Base-by-base conservation (phyloP, 2,113 vertebrate species). In the Lycaon pictus region DNA sequence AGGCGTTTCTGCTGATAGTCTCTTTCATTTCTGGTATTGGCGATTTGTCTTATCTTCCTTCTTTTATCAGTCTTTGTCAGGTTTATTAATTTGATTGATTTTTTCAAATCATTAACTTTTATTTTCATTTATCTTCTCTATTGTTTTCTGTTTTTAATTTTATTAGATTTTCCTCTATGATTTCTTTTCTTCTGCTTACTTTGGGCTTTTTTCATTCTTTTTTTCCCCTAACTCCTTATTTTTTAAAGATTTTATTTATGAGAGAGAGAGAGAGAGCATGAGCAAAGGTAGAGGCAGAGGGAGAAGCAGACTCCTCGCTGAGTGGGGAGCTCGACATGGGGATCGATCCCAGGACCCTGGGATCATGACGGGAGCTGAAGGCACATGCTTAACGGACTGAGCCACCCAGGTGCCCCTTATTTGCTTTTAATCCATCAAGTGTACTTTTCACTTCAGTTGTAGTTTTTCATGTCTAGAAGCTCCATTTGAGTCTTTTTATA, bases 121-220 rank as follows among this genome's bases (percentile, higher is more conserved):
- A 58, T 80, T 88, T 80, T 94, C n/a, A 71, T 87, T 71, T 87
- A 80, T 71, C 29, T 79, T 67, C 35, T 56, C 51, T 84, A 20
- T 74, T 62, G 43, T 83, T 86, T 77, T 85, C 22, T 58, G 27
- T 77, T 79, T 93, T 86, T 12, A 67, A n/a, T 79, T 67, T 93
- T 37, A 72, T 74, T 84, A 92, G 37, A 15, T 92, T 51, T 74
- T 76, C 43, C 74, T 83, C 35, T 56, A 86, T 76, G 43, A 48
- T 77, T 86, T 86, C 65, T 16, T 74, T 92, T 58, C n/a, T 87
- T 67, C 20, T 43, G n/a, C 27, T 87, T 93, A 20, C 48, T 58
- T 93, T 79, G 71, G 27, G 72, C 65, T 77, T 86, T 77, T 93
- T 76, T 86, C 81, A 82, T 72, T 92, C 90, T 55, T 60, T 25